Evolutionary conservation across 2,113 vertebrate species (phyloP), one percentile per base, ranked within the genome.

Genomic region (Potamarius usumacintae): DNA sequence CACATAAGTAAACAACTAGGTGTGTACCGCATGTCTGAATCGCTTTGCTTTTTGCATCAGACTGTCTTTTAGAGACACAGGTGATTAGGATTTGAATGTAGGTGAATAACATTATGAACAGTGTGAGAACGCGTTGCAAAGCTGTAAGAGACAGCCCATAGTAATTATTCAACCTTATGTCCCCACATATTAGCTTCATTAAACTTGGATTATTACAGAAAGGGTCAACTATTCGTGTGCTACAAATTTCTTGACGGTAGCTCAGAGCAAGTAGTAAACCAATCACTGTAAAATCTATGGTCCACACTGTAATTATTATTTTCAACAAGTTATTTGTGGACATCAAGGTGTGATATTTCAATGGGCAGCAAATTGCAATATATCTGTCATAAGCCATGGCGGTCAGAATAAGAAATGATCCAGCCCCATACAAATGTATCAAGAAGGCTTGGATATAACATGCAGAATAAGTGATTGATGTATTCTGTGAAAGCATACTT

Each of bases 161-260:
- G 63, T 83, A 88, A 84, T 93, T 93, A 86, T 91, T 94, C 0
- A 89, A 9, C 0, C 17, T 88, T 20, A 78, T 92, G 88, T 94
- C 92, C 1, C 88, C 91, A 53, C 94, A 95, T 7, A 85, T 10
- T 17, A 94, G 77, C 85, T 93, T 94, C 55, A 92, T 0, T 20
- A 95, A 76, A 11, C 93, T 92, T 2, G 79, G 92, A 86, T 94
- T 94, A 87, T 94, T 94, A 67, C 94, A 95, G 77, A 62, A 94
- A 2, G 91, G 85, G 87, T 94, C 94, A 15, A 91, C 91, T 7
- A 95, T 85, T 8, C 87, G 82, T 14, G 74, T 93, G 69, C 91
- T 91, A 86, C 94, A 95, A 2, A 91, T 9, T 52, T 89, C 90
- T 1, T 90, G 89, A 11, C 89, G 86, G 4, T 10, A n/a, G 22